These are phyloP conservation scores for Heliconius himera DNA, from an alignment of 1,140 invertebrate species.

Conservation along the genomic window DNA sequence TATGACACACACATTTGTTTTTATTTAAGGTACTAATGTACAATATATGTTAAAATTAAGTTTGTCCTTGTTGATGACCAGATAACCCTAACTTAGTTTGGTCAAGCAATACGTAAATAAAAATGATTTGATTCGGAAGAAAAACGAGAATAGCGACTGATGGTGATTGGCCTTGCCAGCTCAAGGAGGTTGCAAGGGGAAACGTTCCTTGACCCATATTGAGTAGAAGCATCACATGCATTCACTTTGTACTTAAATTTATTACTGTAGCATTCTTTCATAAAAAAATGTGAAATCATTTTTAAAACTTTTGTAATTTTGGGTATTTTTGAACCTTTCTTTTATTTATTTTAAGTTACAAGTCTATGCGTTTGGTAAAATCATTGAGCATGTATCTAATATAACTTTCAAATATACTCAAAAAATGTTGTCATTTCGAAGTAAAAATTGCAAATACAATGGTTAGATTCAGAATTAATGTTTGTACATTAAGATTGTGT, in stretches of 20 bases:
- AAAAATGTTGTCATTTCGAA: neutral
- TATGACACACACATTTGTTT: neutral
- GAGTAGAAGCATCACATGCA: constrained; percentile 44
- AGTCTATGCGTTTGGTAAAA: no score
- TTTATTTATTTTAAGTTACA: neutral
- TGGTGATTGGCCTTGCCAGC: constrained; percentile 73
- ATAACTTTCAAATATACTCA: neutral
- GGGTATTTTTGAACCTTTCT: neutral
- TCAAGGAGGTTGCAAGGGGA: constrained; percentile 78
- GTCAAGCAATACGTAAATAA: constrained; percentile 76
- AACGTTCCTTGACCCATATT: constrained; percentile 74
- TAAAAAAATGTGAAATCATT: neutral
- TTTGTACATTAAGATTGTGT: neutral
- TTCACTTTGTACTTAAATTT: constrained; percentile 42
- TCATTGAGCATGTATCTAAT: neutral
- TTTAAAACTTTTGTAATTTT: neutral
- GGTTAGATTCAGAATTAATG: neutral
- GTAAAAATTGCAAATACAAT: neutral
- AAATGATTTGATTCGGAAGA: constrained; percentile 77
- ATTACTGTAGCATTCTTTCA: constrained; percentile 29
- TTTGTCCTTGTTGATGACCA: constrained; percentile 71
- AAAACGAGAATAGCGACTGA: constrained; percentile 56
- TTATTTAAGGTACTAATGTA: neutral
- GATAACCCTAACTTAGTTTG: constrained; percentile 59
- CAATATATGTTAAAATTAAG: constrained; percentile 23